Evolutionary conservation across 1,140 invertebrate genomes (phyloP).

Genomic region (Drosophila pectinifera): DNA sequence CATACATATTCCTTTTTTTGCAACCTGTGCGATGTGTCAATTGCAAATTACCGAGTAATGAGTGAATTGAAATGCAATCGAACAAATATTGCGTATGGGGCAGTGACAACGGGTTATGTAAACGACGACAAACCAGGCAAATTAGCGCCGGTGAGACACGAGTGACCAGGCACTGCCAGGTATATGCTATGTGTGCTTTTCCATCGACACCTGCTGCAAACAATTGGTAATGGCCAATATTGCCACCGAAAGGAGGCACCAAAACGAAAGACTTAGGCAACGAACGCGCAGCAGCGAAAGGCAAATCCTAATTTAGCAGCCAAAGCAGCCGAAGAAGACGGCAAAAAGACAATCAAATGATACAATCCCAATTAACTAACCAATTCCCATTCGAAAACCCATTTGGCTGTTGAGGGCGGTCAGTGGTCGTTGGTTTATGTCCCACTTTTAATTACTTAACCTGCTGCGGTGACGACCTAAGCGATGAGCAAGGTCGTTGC

Average conservation of each 20-base stretch:
- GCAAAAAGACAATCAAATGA: constrained; percentile 37
- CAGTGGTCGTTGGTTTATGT: constrained; percentile 24
- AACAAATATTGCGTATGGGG: constrained; percentile 67
- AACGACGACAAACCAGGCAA: constrained; percentile 54
- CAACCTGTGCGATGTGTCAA: constrained; percentile 65
- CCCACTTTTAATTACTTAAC: constrained; percentile 60
- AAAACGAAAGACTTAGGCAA: constrained; percentile 76
- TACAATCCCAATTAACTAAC: constrained; percentile 50
- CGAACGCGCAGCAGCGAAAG: constrained; percentile 56
- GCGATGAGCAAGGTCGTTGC: constrained; percentile 78
- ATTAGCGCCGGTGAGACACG: constrained; percentile 51
- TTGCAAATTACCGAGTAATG: constrained; percentile 60
- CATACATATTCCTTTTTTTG: constrained; percentile 15
- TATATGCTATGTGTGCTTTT: constrained; percentile 22
- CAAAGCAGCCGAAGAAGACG: constrained; percentile 6
- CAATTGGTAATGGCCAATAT: constrained; percentile 31
- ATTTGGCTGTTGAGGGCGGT: constrained; percentile 45
- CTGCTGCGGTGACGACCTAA: constrained; percentile 48
- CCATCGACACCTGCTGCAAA: constrained; percentile 19
- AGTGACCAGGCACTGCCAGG: constrained; percentile 37
- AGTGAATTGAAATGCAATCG: constrained; percentile 79
- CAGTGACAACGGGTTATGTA: constrained; percentile 58
- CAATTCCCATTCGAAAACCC: constrained; percentile 29
- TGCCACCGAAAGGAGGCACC: constrained; percentile 37
- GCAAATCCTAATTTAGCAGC: constrained; percentile 38